phyloP scores from a whole-genome alignment of 2,888 invertebrate species.

The Pseudoips prasinana region DNA sequence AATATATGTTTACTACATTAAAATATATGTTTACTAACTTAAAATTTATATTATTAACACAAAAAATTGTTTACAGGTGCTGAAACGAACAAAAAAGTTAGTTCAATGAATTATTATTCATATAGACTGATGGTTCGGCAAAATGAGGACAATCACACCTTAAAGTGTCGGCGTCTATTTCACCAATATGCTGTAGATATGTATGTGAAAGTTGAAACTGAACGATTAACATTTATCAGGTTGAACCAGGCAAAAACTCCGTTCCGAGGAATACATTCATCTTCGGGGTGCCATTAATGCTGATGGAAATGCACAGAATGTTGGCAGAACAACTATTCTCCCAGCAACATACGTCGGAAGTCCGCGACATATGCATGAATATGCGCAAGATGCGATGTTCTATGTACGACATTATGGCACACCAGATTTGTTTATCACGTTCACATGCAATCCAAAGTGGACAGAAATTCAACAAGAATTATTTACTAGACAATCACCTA shows the following conservation, averaged over 20 bases:
- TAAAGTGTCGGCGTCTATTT: conserved; percentile 24
- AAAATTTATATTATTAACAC: neutral
- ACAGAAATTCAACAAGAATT: conserved; percentile 1
- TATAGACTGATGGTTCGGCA: conserved; percentile 30
- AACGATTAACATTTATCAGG: conserved; percentile 25
- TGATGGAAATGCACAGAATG: conserved; percentile 29
- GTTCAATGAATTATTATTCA: conserved; percentile 16
- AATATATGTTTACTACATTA: conserved; percentile 2
- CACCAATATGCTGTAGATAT: conserved; percentile 25
- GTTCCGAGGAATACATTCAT: conserved; percentile 31
- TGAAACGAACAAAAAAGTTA: conserved; percentile 5
- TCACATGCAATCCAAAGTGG: conserved; percentile 5
- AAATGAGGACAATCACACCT: conserved; percentile 20
- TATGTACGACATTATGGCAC: conserved; percentile 10
- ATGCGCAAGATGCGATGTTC: conserved; percentile 33
- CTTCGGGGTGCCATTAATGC: conserved; percentile 27
- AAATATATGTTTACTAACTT: neutral
- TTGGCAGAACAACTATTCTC: conserved; percentile 36
- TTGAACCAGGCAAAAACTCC: conserved; percentile 26
- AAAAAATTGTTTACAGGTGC: neutral
- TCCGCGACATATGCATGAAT: conserved; percentile 31
- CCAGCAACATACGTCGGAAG: conserved; percentile 33
- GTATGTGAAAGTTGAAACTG: conserved; percentile 26
- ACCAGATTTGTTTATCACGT: conserved; percentile 11
- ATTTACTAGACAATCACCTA: neutral